Base-by-base conservation (phyloP, 2,888 invertebrate species). In the Helicoverpa assulta region DNA sequence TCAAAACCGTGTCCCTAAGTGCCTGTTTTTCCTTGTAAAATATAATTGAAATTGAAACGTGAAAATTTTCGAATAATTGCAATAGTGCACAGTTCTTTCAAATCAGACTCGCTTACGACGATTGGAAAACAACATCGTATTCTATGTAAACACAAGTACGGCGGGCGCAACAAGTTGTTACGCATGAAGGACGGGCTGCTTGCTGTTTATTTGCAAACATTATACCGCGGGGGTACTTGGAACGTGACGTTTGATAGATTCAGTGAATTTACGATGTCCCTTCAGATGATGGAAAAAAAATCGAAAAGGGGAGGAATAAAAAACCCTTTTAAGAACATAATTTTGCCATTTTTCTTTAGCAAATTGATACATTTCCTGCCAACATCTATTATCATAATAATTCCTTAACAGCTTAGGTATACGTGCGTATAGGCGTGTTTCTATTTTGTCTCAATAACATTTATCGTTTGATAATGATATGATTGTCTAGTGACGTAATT, bases 101-200 rank as follows among this genome's bases (percentile, higher is more conserved):
- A 52, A 67, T 62, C 59, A 43, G 43, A 12, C 12, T 43, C 18
- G 56, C 47, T 52, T 50, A 51, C 54, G 62, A 47, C 54, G 26
- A 58, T 54, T 72, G 43, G 60, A 67, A 72, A 76, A 62, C 54
- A 69, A 21, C 18, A 26, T 60, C 37, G 50, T 50, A n/a, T n/a
- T n/a, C n/a, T n/a, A 58, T 26, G 68, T 76, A 68, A 75, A 68
- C 67, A 60, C 10, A 14, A 40, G 78, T 78, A 63, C 54, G 57
- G 26, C 62, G 14, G 58, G 18, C 43, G 57, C 29, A 72, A 51
- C 63, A 76, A 72, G 60, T 69, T 55, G 8, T 29, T 37, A 57
- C 57, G 53, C 14, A 29, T 21, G 26, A 55, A 56, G 51, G 29
- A 62, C 51, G 26, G 19, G 12, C 26, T 14, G 62, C 26, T 50